Conservation (phyloP, 2,888 invertebrate species). For the Peribatodes rhomboidaria region DNA sequence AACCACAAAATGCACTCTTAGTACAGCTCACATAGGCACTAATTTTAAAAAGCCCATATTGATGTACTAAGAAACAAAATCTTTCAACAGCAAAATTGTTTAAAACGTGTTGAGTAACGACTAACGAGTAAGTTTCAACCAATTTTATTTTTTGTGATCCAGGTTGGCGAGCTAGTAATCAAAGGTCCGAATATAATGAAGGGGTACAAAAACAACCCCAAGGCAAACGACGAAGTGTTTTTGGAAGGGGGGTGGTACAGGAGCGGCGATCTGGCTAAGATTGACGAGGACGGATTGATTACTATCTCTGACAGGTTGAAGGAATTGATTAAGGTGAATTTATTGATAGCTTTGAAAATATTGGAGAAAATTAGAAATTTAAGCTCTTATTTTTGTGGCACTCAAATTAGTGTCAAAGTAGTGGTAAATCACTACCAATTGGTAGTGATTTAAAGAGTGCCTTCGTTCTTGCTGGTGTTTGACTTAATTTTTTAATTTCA, state of each 20-base stretch:
- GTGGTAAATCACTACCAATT: too few relatives aligned
- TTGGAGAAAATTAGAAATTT: not conserved
- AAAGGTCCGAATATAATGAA: constrained; percentile 93
- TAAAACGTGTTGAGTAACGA: too few relatives aligned
- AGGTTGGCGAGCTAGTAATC: constrained; percentile 90
- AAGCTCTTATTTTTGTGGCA: not conserved
- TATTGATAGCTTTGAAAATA: not conserved
- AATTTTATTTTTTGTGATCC: constrained; percentile 33
- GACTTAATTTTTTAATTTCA: too few relatives aligned
- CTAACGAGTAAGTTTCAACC: too few relatives aligned
- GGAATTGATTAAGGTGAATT: constrained; percentile 91
- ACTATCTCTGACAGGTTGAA: constrained; percentile 92
- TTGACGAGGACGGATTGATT: constrained; percentile 88
- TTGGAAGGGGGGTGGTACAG: constrained; percentile 90
- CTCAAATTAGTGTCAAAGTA: not conserved
- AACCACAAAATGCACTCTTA: too few relatives aligned
- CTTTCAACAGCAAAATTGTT: too few relatives aligned
- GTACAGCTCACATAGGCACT: too few relatives aligned
- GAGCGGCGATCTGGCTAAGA: constrained; percentile 90
- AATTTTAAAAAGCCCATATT: too few relatives aligned
- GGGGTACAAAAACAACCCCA: constrained; percentile 91
- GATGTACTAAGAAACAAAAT: too few relatives aligned
- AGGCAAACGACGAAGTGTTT: constrained; percentile 90
- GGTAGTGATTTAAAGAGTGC: not conserved
- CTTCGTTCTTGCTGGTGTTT: too few relatives aligned